phyloP scores from a whole-genome alignment of 2,888 invertebrate species.

The Spicauda simplicius region DNA sequence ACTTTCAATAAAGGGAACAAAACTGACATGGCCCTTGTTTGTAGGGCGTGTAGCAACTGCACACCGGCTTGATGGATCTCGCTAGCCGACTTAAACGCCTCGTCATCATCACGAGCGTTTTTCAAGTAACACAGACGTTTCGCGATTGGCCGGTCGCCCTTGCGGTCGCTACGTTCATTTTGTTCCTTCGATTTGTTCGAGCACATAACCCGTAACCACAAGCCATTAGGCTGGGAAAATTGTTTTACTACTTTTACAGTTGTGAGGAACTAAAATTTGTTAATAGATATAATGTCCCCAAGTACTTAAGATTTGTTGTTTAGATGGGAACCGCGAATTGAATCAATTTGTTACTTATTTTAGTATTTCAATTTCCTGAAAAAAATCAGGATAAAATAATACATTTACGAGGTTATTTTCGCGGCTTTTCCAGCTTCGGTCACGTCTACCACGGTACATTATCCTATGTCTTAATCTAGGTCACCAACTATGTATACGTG shows the following conservation, averaged over 20 bases:
- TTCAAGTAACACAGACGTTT: constrained; percentile 14
- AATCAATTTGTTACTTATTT: too few species aligned
- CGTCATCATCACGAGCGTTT: constrained; percentile 28
- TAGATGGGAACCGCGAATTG: too few species aligned
- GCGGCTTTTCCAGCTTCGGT: too few species aligned
- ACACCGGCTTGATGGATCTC: constrained; percentile 9
- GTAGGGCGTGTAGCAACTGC: constrained; percentile 35
- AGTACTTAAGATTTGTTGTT: neutral
- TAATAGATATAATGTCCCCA: neutral
- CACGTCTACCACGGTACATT: too few species aligned
- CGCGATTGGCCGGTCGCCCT: constrained; percentile 16
- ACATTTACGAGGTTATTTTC: too few species aligned
- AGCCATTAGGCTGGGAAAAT: constrained; percentile 24
- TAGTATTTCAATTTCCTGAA: too few species aligned
- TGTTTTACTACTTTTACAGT: constrained; percentile 15
- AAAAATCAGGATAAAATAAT: too few species aligned
- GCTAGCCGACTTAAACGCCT: constrained; percentile 18
- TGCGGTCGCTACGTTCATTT: constrained; percentile 26
- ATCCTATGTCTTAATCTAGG: too few species aligned
- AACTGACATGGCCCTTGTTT: constrained; percentile 41
- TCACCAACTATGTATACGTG: too few species aligned
- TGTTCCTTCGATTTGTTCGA: constrained; percentile 24
- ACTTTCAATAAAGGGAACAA: constrained; percentile 38
- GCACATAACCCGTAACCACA: constrained; percentile 23
- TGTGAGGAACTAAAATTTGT: neutral